phyloP scores from a whole-genome alignment of 2,113 vertebrate species.

The Synchiropus splendidus region DNA sequence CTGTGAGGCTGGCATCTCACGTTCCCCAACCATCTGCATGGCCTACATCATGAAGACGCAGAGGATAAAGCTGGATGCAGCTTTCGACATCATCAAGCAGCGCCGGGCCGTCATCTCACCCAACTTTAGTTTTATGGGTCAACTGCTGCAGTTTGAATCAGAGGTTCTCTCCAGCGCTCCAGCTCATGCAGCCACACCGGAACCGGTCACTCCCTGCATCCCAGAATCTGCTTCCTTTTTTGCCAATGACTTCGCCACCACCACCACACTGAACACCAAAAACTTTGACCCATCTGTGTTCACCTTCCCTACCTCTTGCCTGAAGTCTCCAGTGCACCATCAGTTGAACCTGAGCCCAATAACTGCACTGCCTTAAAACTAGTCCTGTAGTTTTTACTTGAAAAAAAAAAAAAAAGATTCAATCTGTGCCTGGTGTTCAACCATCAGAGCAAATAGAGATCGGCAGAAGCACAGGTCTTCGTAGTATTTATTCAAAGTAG shows the following conservation, averaged over 20 bases:
- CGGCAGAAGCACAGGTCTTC: conserved; percentile 9
- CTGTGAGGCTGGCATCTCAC: conserved; percentile 94
- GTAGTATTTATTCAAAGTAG: conserved; percentile 15
- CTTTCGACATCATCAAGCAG: conserved; percentile 92
- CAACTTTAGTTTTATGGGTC: conserved; percentile 98
- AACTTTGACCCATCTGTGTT: conserved; percentile 80
- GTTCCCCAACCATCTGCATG: conserved; percentile 98
- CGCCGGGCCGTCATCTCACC: conserved; percentile 84
- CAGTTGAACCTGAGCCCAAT: conserved; percentile 83
- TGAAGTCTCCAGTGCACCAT: conserved; percentile 76
- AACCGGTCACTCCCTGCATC: conserved; percentile 67
- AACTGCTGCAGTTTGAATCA: conserved; percentile 89
- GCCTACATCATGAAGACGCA: conserved; percentile 96
- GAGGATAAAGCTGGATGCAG: conserved; percentile 81
- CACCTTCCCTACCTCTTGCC: conserved; percentile 86
- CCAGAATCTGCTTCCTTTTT: conserved; percentile 78
- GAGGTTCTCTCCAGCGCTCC: conserved; percentile 83
- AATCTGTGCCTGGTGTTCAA: conserved; percentile 38
- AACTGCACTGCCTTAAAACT: conserved; percentile 81
- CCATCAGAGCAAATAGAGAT: too few relatives aligned
- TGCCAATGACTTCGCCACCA: conserved; percentile 70
- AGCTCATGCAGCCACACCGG: conserved; percentile 43
- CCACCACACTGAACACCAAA: conserved; percentile 72
- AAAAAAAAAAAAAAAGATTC: conserved; percentile 38
- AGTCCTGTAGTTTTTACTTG: conserved; percentile 62